These are phyloP conservation scores for Jacana jacana DNA, from an alignment of 2,113 vertebrate species.

Conservation along the genomic window DNA sequence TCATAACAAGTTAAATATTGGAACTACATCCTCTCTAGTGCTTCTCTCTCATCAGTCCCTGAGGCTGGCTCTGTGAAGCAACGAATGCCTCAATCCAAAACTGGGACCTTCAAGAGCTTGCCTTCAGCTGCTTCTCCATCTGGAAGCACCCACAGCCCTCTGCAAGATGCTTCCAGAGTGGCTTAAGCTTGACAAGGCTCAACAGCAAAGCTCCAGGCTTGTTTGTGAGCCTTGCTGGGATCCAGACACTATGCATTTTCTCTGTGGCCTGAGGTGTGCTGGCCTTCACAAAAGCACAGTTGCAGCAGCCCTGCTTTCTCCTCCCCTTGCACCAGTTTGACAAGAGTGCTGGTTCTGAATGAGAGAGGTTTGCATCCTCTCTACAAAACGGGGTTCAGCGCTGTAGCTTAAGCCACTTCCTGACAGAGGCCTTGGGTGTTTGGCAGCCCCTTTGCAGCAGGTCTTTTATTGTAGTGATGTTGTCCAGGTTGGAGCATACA, in stretches of 20 bases:
- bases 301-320: background rate
- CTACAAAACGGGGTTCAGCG: background rate
- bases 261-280: background rate
- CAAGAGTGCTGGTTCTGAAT: background rate
- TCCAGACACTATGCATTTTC: rapidly evolving
- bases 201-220: background rate
- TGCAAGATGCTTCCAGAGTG: background rate
- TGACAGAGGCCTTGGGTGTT: background rate
- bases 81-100: background rate
- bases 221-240: background rate
- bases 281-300: rapidly evolving
- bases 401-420: background rate
- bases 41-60: background rate
- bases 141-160: background rate
- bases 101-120: background rate
- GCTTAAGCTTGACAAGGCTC: background rate
- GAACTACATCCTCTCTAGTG: background rate
- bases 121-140: background rate
- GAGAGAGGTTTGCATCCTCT: background rate
- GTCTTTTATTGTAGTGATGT: background rate
- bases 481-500: background rate
- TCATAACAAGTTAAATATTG: background rate
- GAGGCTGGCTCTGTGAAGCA: background rate
- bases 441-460: background rate
- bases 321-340: background rate